These are phyloP conservation scores for Girardinichthys multiradiatus DNA, from an alignment of 2,113 vertebrate genomes.

Conservation along the genomic window DNA sequence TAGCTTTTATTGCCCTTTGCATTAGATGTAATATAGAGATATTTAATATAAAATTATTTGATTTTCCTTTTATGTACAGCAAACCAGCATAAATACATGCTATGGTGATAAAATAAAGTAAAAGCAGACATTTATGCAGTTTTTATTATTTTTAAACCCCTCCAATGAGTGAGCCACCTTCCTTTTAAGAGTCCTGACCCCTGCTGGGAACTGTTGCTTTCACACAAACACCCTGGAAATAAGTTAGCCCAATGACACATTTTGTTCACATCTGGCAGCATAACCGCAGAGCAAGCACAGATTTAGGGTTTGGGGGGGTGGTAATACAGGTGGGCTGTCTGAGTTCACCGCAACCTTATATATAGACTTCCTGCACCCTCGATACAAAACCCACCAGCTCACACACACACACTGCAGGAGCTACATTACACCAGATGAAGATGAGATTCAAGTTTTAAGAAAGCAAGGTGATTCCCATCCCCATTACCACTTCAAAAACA, in stretches of 20 bases:
- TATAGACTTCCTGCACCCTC: slow-evolving; percentile 74
- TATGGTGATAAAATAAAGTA: background rate
- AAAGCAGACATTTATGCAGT: background rate
- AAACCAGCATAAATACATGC: background rate
- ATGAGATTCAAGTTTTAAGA: slow-evolving; percentile 47
- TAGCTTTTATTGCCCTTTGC: background rate
- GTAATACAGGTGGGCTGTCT: slow-evolving; percentile 52
- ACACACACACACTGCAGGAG: slow-evolving; percentile 26
- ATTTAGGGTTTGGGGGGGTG: slow-evolving; percentile 67
- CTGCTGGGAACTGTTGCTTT: background rate
- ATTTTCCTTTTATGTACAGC: background rate
- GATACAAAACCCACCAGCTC: slow-evolving; percentile 57
- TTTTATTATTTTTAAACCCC: background rate
- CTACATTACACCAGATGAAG: slow-evolving; percentile 13
- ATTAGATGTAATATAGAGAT: background rate
- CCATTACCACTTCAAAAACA: slow-evolving; percentile 74
- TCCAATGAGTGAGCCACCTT: background rate
- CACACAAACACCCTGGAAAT: slow-evolving; percentile 2
- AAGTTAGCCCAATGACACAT: slow-evolving; percentile 14
- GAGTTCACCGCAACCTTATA: slow-evolving; percentile 73
- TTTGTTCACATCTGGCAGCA: slow-evolving; percentile 26
- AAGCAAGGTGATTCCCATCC: slow-evolving; percentile 71
- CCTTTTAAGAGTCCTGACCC: too few species aligned
- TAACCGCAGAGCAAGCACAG: slow-evolving; percentile 68
- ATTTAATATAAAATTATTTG: too few species aligned